Evolutionary conservation across 2,113 vertebrate species (phyloP).

Genomic region (Ellobius talpinus): DNA sequence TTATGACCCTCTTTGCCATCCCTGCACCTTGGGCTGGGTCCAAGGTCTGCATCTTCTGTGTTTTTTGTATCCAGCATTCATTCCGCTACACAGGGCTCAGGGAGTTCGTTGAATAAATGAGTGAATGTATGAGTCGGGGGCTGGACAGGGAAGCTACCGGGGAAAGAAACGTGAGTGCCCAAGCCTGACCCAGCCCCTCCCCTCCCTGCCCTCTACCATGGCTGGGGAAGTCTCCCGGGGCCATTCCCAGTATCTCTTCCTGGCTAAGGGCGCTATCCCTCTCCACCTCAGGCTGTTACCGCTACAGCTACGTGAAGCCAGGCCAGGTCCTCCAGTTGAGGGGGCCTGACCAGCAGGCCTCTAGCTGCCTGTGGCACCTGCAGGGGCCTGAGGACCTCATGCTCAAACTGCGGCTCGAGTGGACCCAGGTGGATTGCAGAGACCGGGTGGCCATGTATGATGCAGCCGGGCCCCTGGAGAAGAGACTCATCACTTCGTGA

Average conservation of each 20-base stretch:
- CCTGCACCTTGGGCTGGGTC: neutral
- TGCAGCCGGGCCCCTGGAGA: constrained; percentile 86
- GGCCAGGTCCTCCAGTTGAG: constrained; percentile 84
- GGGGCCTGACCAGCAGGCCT: constrained; percentile 90
- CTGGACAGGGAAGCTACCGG: neutral
- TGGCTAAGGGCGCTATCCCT: constrained; percentile 4
- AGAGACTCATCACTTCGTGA: constrained; percentile 94
- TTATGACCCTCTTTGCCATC: neutral
- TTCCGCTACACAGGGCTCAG: neutral
- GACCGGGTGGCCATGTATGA: constrained; percentile 94
- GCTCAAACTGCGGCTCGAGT: constrained; percentile 93
- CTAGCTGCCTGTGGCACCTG: constrained; percentile 95
- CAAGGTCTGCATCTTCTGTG: neutral
- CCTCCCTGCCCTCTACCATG: neutral
- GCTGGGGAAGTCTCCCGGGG: neutral
- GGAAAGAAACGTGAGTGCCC: neutral
- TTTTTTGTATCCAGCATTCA: neutral
- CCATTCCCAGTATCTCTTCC: neutral
- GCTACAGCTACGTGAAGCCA: constrained; percentile 89
- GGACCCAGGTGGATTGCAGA: constrained; percentile 92
- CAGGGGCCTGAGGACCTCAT: constrained; percentile 88
- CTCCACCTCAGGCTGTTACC: constrained; percentile 91
- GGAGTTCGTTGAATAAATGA: neutral
- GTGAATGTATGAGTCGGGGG: neutral
- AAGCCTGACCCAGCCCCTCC: neutral